A percentile compares a stretch with the other conserved stretches of the same genome.
phyloP scores from a whole-genome alignment of 2,113 vertebrate species.

The Rattus norvegicus region DNA sequence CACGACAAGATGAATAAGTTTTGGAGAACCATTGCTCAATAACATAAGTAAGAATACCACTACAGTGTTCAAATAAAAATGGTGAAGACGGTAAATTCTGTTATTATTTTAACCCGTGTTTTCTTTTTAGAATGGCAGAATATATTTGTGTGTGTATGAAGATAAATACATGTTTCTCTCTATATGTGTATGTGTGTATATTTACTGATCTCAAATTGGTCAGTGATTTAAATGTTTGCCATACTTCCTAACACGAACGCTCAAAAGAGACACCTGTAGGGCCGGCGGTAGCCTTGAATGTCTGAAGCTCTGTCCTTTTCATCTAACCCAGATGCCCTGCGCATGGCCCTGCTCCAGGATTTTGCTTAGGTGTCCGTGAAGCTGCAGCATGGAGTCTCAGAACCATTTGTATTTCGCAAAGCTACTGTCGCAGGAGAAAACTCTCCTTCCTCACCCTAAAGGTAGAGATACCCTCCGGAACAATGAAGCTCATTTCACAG shows the following conservation, averaged over 20 bases:
- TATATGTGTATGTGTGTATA: background rate
- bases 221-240: constrained; percentile 17
- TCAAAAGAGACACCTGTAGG: background rate
- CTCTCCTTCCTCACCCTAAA: background rate
- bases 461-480: background rate
- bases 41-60: background rate
- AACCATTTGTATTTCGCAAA: background rate
- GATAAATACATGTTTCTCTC: background rate
- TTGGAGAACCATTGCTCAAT: background rate
- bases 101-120: background rate
- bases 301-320: background rate
- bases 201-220: background rate
- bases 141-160: background rate
- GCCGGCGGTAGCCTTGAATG: background rate
- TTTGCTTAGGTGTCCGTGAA: background rate
- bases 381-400: background rate
- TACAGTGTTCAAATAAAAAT: background rate
- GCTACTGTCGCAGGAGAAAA: background rate
- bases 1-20: background rate
- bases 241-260: background rate
- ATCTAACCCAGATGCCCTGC: background rate
- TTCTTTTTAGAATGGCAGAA: background rate
- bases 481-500: background rate
- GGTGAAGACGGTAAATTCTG: background rate
- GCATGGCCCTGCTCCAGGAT: accelerated